These are phyloP conservation scores for Harmothoe impar DNA, from an alignment of 2,888 invertebrate species.

Conservation along the genomic window DNA sequence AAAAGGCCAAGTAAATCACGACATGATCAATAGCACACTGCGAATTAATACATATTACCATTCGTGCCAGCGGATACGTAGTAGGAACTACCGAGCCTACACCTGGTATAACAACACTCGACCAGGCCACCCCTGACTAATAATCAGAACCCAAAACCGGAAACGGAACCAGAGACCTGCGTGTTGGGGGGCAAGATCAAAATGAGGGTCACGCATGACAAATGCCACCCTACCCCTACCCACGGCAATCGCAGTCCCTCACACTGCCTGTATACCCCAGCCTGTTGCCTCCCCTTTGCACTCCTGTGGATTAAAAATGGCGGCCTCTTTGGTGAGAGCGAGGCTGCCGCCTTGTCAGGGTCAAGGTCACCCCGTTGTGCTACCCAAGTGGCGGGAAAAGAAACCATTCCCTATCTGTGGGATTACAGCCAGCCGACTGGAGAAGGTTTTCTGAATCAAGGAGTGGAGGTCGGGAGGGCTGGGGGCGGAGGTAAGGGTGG, in stretches of 20 bases:
- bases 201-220: not conserved
- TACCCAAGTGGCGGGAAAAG: not conserved
- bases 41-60: too few species aligned
- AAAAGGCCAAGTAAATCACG: too few species aligned
- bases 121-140: not conserved
- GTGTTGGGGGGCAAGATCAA: constrained; percentile 15
- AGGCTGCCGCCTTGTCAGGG: not conserved
- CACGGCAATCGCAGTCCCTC: not conserved
- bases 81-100: too few species aligned
- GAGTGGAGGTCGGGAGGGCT: not conserved
- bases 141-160: constrained; percentile 15
- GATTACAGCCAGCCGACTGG: not conserved
- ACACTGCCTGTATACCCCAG: not conserved
- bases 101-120: too few species aligned
- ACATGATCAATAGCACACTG: too few species aligned
- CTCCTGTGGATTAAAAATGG: not conserved
- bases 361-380: not conserved
- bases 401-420: not conserved
- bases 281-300: constrained; percentile 9
- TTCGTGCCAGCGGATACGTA: too few species aligned
- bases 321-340: not conserved
- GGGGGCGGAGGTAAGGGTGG: not conserved
- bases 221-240: not conserved
- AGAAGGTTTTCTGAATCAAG: not conserved
- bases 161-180: constrained; percentile 10